Conservation (phyloP, 2,113 vertebrate genomes). For the Stomatorhinus ivindoensis region DNA sequence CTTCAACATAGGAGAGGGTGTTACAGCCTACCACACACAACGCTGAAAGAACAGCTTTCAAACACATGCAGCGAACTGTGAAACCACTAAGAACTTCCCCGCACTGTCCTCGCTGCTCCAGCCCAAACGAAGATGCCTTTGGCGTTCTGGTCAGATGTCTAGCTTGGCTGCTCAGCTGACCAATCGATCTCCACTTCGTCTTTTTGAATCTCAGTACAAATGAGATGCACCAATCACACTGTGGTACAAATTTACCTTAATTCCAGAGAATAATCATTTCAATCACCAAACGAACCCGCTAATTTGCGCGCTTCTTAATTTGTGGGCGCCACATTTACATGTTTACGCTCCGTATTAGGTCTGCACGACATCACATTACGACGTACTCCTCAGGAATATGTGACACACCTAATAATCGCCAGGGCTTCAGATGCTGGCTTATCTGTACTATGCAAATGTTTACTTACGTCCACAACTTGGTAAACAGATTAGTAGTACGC, state of each 20-base stretch:
- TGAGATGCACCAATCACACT: background rate
- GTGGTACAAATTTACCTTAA: background rate
- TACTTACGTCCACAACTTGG: too few species aligned
- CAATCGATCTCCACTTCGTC: slow-evolving; percentile 20
- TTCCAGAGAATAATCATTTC: background rate
- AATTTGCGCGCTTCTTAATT: background rate
- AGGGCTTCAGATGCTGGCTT: too few species aligned
- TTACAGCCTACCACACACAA: slow-evolving; percentile 95
- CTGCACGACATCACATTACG: too few species aligned
- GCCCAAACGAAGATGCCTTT: slow-evolving; percentile 66
- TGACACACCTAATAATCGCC: too few species aligned
- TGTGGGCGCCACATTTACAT: background rate
- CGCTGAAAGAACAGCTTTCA: slow-evolving; percentile 88
- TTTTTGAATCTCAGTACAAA: background rate
- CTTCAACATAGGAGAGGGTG: slow-evolving; percentile 93
- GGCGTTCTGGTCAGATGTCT: slow-evolving; percentile 35
- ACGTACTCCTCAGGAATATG: too few species aligned
- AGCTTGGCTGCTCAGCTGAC: slow-evolving; percentile 42
- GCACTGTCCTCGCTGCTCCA: slow-evolving; percentile 82
- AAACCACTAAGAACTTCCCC: slow-evolving; percentile 88
- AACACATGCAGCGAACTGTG: slow-evolving; percentile 87
- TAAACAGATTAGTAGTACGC: too few species aligned
- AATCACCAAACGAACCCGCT: background rate
- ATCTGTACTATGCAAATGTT: too few species aligned
- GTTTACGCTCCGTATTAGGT: too few species aligned